phyloP scores from a whole-genome alignment of 2,113 vertebrate species.

The Plecturocebus donacophilus region DNA sequence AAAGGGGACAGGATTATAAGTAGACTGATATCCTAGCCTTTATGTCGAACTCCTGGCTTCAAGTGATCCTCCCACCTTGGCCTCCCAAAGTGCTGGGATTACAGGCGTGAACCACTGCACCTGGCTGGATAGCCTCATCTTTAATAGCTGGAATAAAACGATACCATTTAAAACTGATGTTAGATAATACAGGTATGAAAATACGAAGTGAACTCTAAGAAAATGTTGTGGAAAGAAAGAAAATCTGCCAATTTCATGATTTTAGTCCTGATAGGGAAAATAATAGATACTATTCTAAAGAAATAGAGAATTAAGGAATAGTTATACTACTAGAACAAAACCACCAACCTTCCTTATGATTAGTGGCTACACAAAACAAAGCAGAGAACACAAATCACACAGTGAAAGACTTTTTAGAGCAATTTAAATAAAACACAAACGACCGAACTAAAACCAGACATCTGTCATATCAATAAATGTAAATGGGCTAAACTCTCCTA shows the following conservation, averaged over 20 bases:
- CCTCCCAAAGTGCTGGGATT: too few species aligned
- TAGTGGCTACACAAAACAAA: not conserved
- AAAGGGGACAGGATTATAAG: not conserved
- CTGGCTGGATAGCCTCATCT: not conserved
- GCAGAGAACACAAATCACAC: not conserved
- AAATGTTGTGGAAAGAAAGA: not conserved
- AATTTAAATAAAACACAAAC: constrained; percentile 1
- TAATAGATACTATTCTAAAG: not conserved
- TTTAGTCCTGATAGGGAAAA: not conserved
- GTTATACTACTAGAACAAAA: not conserved
- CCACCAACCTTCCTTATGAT: not conserved
- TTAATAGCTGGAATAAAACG: not conserved
- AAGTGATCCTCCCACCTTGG: too few species aligned
- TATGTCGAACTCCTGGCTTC: too few species aligned
- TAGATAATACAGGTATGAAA: not conserved
- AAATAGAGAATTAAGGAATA: not conserved
- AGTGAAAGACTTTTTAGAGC: not conserved
- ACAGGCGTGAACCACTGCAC: too few species aligned
- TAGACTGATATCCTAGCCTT: not conserved
- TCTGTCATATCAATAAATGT: not conserved
- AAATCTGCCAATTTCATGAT: not conserved
- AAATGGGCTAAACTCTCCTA: constrained; percentile 21
- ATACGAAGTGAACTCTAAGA: not conserved
- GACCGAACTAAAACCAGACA: not conserved
- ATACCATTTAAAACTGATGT: not conserved